These are phyloP conservation scores for Pangasius sanitwongsei DNA, from an alignment of 2,797 vertebrate species.

Conservation along the genomic window DNA sequence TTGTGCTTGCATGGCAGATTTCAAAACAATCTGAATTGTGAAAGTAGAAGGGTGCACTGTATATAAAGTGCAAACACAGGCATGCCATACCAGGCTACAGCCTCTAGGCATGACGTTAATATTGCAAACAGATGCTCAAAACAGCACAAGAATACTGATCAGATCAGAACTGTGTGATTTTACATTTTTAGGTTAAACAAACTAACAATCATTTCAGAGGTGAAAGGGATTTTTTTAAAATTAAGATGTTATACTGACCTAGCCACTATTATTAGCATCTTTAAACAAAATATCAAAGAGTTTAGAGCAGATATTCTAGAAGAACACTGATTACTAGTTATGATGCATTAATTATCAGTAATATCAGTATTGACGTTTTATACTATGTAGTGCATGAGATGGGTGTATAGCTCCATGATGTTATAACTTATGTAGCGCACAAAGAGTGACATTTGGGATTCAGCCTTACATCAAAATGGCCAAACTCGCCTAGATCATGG, in stretches of 20 bases:
- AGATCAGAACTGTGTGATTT: background rate
- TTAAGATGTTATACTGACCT: background rate
- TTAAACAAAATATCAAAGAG: background rate
- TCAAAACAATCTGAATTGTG: background rate
- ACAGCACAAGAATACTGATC: background rate
- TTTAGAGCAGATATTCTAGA: background rate
- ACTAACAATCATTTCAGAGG: background rate
- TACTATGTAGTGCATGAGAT: background rate
- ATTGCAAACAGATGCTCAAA: slow-evolving; percentile 5
- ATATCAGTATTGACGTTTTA: background rate
- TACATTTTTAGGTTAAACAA: background rate
- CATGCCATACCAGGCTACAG: too few species aligned
- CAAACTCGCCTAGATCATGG: background rate
- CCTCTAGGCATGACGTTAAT: slow-evolving; percentile 1
- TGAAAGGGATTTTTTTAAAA: background rate
- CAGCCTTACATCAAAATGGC: background rate
- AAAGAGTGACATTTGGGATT: background rate
- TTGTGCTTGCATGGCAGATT: background rate
- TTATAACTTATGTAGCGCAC: background rate
- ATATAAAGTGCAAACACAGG: background rate
- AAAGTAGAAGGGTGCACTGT: background rate
- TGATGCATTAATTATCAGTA: background rate
- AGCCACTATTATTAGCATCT: background rate
- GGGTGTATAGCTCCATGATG: background rate
- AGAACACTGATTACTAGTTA: background rate